phyloP scores from a whole-genome alignment of 2,113 vertebrate species.

The Nipponia nippon region DNA sequence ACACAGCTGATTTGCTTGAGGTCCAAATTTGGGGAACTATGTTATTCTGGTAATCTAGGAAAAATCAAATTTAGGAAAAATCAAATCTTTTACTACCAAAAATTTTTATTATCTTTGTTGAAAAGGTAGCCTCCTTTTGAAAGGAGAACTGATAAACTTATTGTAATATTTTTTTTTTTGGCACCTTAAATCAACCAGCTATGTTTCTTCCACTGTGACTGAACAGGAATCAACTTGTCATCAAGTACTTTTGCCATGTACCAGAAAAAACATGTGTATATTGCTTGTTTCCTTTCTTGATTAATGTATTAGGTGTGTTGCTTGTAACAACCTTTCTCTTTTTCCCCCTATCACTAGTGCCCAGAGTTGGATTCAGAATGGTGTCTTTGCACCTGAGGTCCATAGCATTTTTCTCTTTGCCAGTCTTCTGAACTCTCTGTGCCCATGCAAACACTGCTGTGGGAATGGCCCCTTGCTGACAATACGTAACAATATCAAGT shows the following conservation, averaged over 20 bases:
- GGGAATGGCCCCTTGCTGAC: not conserved
- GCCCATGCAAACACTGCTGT: rapidly evolving
- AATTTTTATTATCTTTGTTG: not conserved
- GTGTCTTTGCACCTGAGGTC: not conserved
- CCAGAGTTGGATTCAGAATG: not conserved
- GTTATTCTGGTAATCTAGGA: not conserved
- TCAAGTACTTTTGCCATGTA: not conserved
- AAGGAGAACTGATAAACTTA: not conserved
- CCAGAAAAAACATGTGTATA: not conserved
- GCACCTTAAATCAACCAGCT: not conserved
- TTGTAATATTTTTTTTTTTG: not conserved
- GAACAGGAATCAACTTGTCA: not conserved
- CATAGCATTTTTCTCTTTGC: not conserved
- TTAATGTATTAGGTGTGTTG: not conserved
- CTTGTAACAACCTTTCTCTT: not conserved
- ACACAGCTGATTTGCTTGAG: not conserved
- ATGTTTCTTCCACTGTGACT: not conserved
- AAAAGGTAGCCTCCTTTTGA: not conserved
- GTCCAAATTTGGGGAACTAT: not conserved
- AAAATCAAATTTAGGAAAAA: not conserved
- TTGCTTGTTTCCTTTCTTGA: not conserved
- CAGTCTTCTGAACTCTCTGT: not conserved
- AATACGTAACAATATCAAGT: not conserved
- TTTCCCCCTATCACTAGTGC: not conserved
- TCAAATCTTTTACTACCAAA: not conserved